Base-by-base conservation (phyloP, 2,888 invertebrate genomes). In the Amitus sp. region DNA sequence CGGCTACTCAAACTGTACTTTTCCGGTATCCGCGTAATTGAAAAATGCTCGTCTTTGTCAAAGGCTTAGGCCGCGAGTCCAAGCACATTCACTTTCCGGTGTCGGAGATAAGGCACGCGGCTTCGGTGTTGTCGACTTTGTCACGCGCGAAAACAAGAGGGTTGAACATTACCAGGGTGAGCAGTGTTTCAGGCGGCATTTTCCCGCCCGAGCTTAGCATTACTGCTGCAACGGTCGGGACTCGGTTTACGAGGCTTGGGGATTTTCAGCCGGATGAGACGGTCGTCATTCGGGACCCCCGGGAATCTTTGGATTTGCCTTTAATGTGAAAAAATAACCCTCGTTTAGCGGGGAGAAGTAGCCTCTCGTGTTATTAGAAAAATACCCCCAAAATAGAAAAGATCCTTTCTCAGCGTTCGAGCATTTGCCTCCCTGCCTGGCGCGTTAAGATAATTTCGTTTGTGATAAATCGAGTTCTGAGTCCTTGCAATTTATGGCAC, bases 141-240 rank as follows among this genome's bases (percentile, higher is more conserved):
- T 55, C 49, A 52, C 47, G 40, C 18, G 51, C 17, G 46, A 47
- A n/a, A 56, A 60, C 56, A 56, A 50, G 52, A 47, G 51, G 52
- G 49, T 46, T 47, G 56, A 47, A 52, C 62, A 70, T 68, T 65
- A 69, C 66, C 63, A 39, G 56, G 67, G 72, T 77, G 77, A 78
- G 78, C 75, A 75, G 76, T 78, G 78, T 79, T 79, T 79, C 79
- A 76, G 76, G 76, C 77, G 78, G 78, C 77, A 76, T 77, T 78
- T 75, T 72, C 70, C 73, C 43, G 52, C 74, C 72, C 68, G 73
- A 76, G 79, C 79, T 79, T 77, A 77, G 67, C 76, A 73, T 73
- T 76, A 73, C 74, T 72, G 70, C 71, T 57, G 70, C 63, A 54
- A n/a, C n/a, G n/a, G 66, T 68, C 73, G 71, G 67, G 52, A 63